A percentile compares a stretch with the other conserved stretches of the same genome.
Conservation (phyloP, 2,797 vertebrate species). For the Peromyscus melanophrys region DNA sequence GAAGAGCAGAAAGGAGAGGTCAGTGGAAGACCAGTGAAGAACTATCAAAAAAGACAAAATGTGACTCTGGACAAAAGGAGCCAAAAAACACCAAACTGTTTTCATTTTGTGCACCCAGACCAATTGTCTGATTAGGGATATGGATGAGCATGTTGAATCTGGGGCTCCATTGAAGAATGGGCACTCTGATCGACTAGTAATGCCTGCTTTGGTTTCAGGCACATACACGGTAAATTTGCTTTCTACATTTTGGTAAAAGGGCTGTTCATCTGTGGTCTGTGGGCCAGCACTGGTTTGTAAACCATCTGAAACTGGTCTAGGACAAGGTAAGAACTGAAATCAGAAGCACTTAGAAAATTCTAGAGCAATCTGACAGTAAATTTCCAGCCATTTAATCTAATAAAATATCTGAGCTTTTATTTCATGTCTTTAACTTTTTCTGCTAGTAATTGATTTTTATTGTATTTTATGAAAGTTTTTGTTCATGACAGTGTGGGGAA, state of each 20-base stretch:
- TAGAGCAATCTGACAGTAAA: conserved; percentile 3
- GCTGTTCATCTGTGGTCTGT: background rate
- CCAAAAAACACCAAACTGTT: background rate
- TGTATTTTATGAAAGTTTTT: conserved; percentile 54
- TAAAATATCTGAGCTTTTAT: conserved; percentile 49
- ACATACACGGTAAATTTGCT: background rate
- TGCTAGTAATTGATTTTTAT: conserved; percentile 60
- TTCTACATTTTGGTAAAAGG: background rate
- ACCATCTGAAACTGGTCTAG: background rate
- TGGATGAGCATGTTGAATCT: background rate
- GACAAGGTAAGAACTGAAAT: conserved; percentile 31
- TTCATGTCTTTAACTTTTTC: conserved; percentile 23
- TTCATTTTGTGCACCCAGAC: background rate
- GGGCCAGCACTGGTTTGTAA: background rate
- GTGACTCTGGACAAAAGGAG: background rate
- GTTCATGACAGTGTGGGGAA: background rate
- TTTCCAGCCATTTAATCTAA: conserved; percentile 61
- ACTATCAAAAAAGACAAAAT: background rate
- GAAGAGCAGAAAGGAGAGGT: background rate
- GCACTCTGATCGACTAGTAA: background rate
- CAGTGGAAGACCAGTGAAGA: background rate
- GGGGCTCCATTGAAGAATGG: background rate
- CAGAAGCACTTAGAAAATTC: conserved; percentile 14
- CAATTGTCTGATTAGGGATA: background rate
- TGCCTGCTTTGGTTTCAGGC: background rate